Conservation (phyloP, 1,140 invertebrate genomes). For the Batillaria attramentaria region DNA sequence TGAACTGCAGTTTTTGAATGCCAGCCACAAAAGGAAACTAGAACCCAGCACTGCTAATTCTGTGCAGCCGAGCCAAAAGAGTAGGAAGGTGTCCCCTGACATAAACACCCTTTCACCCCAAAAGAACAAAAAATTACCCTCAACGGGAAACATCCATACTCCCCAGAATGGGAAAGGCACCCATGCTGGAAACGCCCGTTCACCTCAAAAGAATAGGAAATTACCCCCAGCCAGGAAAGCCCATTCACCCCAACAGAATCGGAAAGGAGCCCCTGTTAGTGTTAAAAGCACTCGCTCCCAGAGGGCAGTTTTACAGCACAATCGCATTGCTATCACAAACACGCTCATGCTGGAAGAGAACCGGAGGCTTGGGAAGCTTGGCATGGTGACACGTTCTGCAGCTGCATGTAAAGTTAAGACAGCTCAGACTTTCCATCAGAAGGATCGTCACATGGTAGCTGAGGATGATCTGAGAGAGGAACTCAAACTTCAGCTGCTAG, state of each 20-base stretch:
- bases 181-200: not conserved
- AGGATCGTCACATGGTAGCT: slow-evolving; percentile 1
- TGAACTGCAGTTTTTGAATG: too few relatives aligned
- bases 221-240: not conserved
- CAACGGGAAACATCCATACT: too few relatives aligned
- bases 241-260: not conserved
- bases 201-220: not conserved
- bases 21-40: too few relatives aligned
- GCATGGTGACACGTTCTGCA: too few relatives aligned
- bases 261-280: not conserved
- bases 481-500: slow-evolving; percentile 8
- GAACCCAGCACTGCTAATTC: too few relatives aligned
- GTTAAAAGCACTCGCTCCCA: not conserved
- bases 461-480: not conserved
- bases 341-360: not conserved
- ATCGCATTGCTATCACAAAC: not conserved
- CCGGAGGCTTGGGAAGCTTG: not conserved
- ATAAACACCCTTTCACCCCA: too few relatives aligned
- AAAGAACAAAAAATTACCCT: too few relatives aligned
- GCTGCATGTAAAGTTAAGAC: not conserved
- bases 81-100: too few relatives aligned
- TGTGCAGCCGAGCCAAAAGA: too few relatives aligned
- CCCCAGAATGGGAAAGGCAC: not conserved
- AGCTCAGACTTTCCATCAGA: not conserved
- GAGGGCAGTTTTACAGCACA: not conserved